Evolutionary conservation across 2,113 vertebrate species (phyloP), one percentile per base, ranked within the genome.

Genomic region (Malurus cyaneus): DNA sequence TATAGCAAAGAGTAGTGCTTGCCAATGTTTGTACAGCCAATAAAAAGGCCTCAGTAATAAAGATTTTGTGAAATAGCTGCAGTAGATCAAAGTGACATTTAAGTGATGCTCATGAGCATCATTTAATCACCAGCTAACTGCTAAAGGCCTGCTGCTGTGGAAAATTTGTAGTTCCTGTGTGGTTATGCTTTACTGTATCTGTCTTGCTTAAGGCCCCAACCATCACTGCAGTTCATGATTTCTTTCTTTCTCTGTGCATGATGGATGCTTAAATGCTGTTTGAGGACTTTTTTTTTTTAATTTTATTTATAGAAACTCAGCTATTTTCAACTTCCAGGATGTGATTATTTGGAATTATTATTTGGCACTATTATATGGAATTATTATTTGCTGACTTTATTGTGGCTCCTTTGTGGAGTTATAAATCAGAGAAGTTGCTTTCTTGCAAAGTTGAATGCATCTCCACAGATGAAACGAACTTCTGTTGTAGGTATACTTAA

Each of bases 61-160:
- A 88, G 62, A 59, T 83, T 90, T 89, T 89, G 32, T 80, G 81
- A 93, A 94, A 82, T 95, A 95, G 80, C 82, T 60, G 32, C n/a
- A 76, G 1, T 88, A 96, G 62, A 93, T 96, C 92, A 95, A 86
- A 95, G 74, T 80, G 93, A 77, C 54, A 29, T 82, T 86, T 86
- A 93, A 93, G 62, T 94, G 89, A 80, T 86, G 74, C 87, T 95
- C 79, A 47, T 54, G 92, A 95, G 79, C 73, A 36, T 86, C 32
- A 11, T 96, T 96, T 92, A 93, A 88, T 94, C 13, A 13, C 76
- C 39, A 88, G 67, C 72, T 88, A 79, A 89, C 74, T 93, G 39
- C 39, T 77, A 11, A 62, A 88, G 34, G 32, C 62, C 59, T 92
- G 71, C 62, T 92, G 83, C 89, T 79, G 41, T 65, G 65, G 73